phyloP scores from a whole-genome alignment of 2,113 vertebrate species.

The Hipposideros armiger region DNA sequence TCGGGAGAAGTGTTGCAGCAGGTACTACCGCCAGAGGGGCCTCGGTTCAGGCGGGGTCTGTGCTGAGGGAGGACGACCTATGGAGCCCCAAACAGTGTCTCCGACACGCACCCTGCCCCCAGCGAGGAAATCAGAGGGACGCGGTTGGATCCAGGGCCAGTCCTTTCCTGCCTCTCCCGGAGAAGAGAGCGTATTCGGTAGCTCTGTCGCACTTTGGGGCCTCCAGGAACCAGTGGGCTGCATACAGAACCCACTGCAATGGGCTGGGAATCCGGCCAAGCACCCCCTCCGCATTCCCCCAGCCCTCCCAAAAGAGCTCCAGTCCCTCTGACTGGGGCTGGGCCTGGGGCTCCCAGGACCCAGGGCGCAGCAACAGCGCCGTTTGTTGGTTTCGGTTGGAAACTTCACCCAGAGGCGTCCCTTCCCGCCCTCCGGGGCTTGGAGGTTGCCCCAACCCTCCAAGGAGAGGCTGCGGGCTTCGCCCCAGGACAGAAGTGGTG shows the following conservation, averaged over 20 bases:
- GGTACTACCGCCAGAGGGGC: not conserved
- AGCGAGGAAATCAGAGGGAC: not conserved
- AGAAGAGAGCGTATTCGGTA: not conserved
- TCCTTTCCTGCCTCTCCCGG: not conserved
- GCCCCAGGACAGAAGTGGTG: not conserved
- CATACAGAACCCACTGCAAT: not conserved
- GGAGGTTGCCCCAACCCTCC: not conserved
- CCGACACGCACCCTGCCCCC: not conserved
- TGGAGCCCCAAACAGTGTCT: not conserved
- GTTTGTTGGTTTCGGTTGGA: conserved; percentile 80
- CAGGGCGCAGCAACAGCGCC: conserved; percentile 82
- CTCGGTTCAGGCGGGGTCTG: not conserved
- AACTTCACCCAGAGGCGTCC: conserved; percentile 75
- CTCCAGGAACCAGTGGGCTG: conserved; percentile 73
- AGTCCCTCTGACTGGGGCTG: conserved; percentile 52
- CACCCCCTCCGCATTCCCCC: not conserved
- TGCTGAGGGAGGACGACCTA: not conserved
- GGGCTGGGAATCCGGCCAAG: conserved; percentile 37
- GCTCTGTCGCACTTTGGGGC: not conserved
- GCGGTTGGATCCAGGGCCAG: not conserved
- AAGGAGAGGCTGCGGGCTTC: not conserved
- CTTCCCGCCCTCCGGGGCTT: not conserved
- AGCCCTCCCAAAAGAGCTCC: conserved; percentile 78
- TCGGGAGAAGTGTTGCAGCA: not conserved
- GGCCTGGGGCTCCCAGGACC: conserved; percentile 70